These are phyloP conservation scores for Anthrax anthrax DNA, from an alignment of 2,888 invertebrate species.

Conservation along the genomic window DNA sequence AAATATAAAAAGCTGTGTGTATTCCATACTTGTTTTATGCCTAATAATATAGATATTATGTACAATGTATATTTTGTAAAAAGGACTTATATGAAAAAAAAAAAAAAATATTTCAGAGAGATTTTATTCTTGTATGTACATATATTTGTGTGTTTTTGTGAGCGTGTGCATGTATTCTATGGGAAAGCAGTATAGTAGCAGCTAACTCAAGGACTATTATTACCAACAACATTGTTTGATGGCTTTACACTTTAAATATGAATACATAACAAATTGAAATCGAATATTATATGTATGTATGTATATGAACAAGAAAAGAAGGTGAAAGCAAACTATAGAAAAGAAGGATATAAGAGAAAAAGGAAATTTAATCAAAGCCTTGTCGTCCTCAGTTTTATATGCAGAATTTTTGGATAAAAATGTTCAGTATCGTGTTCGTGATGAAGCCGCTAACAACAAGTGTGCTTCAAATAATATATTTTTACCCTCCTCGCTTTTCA, in stretches of 20 bases:
- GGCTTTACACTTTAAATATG: too few relatives aligned
- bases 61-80: too few relatives aligned
- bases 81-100: too few relatives aligned
- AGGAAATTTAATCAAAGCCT: not conserved
- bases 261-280: too few relatives aligned
- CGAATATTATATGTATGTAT: too few relatives aligned
- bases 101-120: too few relatives aligned
- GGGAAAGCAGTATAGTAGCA: too few relatives aligned
- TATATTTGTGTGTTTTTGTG: too few relatives aligned
- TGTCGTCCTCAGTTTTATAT: constrained; percentile 2
- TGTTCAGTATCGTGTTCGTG: constrained; percentile 12
- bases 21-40: too few relatives aligned
- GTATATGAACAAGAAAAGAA: not conserved
- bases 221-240: not conserved
- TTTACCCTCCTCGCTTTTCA: constrained; percentile 10
- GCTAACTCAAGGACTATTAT: constrained; percentile 8
- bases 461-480: constrained; percentile 9
- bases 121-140: too few relatives aligned
- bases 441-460: constrained; percentile 14
- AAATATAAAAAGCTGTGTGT: not conserved
- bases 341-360: constrained; percentile 2
- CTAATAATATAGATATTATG: too few relatives aligned
- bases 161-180: too few relatives aligned
- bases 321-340: not conserved
- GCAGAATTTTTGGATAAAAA: constrained; percentile 10